Conservation (phyloP, 2,888 invertebrate species). For the Ecdyonurus torrentis region DNA sequence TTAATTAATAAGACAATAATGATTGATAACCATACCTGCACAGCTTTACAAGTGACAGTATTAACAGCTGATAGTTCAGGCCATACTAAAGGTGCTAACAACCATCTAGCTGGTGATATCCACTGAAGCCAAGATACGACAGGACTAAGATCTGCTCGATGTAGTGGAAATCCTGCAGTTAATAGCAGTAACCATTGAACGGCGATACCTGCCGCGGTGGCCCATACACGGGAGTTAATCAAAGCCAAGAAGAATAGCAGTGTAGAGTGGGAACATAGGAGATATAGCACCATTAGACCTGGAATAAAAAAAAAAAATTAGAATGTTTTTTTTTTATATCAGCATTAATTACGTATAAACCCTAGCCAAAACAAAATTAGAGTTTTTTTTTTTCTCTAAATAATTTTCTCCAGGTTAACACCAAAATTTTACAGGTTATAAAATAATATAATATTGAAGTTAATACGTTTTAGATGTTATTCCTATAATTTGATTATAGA, state of each 20-base stretch:
- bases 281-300: background rate
- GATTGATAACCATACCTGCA: background rate
- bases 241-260: constrained; percentile 8
- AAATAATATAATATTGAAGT: too few relatives aligned
- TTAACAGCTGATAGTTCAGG: background rate
- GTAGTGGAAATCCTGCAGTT: constrained; percentile 5
- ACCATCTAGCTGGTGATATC: constrained; percentile 6
- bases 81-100: background rate
- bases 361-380: too few relatives aligned
- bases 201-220: constrained; percentile 3
- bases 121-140: constrained; percentile 6
- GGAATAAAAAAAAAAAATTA: background rate
- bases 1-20: too few relatives aligned
- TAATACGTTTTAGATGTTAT: too few relatives aligned
- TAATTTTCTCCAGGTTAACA: too few relatives aligned
- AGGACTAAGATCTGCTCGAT: constrained; percentile 7
- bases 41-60: background rate
- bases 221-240: constrained; percentile 5
- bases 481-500: too few relatives aligned
- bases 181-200: constrained; percentile 1
- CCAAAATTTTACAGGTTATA: too few relatives aligned
- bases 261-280: background rate
- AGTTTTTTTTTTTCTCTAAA: too few relatives aligned
- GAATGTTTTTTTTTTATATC: background rate
- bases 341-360: too few relatives aligned